These are phyloP conservation scores for Sitobion miscanthi DNA, from an alignment of 1,140 invertebrate species.

Conservation along the genomic window DNA sequence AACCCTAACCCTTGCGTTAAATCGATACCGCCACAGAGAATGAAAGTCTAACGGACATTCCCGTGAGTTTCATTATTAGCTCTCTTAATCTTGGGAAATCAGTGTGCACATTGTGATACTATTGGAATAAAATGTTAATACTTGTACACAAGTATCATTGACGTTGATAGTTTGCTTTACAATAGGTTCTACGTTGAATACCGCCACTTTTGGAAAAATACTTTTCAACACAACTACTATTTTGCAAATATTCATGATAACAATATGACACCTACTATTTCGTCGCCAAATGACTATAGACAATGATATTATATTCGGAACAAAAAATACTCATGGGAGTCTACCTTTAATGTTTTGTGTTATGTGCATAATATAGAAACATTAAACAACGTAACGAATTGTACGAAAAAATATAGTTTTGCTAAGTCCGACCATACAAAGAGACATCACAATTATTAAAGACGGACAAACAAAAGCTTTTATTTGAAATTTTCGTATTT, in stretches of 20 bases:
- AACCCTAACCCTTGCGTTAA: not conserved
- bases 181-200: not conserved
- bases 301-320: not conserved
- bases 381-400: not conserved
- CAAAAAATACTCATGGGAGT: conserved; percentile 13
- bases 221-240: not conserved
- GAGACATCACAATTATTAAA: not conserved
- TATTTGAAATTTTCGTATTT: conserved; percentile 5
- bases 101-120: not conserved
- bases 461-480: not conserved
- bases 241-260: not conserved
- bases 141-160: not conserved
- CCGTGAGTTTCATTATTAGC: not conserved
- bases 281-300: not conserved
- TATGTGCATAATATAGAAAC: not conserved
- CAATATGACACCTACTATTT: not conserved
- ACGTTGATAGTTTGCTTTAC: not conserved
- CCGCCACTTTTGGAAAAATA: not conserved
- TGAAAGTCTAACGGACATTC: not conserved
- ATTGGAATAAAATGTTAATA: not conserved
- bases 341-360: not conserved
- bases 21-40: not conserved
- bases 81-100: not conserved
- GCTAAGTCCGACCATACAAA: not conserved
- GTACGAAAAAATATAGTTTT: not conserved